Evolutionary conservation across 2,888 invertebrate genomes (phyloP).

Genomic region (Habrosyne pyritoides): DNA sequence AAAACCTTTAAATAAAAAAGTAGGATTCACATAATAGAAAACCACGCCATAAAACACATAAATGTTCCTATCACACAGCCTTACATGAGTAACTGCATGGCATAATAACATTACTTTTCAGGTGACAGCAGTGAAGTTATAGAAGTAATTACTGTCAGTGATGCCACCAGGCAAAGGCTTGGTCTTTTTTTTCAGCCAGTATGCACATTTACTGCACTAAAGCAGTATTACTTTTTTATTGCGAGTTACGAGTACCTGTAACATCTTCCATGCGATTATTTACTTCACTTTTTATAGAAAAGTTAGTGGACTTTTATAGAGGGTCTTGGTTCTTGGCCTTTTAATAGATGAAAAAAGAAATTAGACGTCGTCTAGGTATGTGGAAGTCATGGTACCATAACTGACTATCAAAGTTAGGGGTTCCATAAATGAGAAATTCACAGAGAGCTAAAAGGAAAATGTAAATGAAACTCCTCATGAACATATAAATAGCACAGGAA

Average conservation of each 20-base stretch:
- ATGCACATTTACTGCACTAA: background rate
- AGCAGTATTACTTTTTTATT: background rate
- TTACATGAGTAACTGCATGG: background rate
- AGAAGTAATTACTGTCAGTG: background rate
- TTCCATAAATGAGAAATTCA: too few relatives aligned
- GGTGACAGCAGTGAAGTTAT: background rate
- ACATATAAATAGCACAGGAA: background rate
- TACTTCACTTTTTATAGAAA: background rate
- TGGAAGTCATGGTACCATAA: too few relatives aligned
- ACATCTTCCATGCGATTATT: background rate
- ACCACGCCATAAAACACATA: background rate
- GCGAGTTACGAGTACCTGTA: background rate
- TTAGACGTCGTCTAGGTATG: too few relatives aligned
- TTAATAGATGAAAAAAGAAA: too few relatives aligned
- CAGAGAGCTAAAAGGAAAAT: background rate
- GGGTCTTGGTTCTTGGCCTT: too few relatives aligned
- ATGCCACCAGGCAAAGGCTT: background rate
- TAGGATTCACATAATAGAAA: constrained; percentile 18
- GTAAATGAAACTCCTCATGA: background rate
- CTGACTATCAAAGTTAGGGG: too few relatives aligned
- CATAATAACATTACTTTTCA: constrained; percentile 1
- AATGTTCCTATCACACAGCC: background rate
- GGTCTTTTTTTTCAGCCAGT: background rate
- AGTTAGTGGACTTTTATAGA: too few relatives aligned
- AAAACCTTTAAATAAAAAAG: constrained; percentile 16